A percentile compares a stretch with the other conserved stretches of the same genome.
Evolutionary conservation across 2,113 vertebrate genomes (phyloP).

Genomic region (Rutilus rutilus): DNA sequence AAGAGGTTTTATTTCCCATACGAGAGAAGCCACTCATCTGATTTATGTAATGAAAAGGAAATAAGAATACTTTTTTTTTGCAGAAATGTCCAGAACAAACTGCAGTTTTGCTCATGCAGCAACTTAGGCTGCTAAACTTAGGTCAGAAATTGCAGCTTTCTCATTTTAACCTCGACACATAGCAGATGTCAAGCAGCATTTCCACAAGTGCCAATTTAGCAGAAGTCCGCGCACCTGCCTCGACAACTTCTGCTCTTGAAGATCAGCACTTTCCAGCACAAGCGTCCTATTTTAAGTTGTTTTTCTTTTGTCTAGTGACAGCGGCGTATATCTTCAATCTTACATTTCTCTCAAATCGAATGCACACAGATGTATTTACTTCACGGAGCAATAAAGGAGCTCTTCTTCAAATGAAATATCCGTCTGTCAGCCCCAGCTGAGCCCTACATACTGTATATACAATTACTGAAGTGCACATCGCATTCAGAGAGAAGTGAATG

Average conservation of each 20-base stretch:
- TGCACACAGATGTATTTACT: constrained; percentile 29
- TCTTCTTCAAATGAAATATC: constrained; percentile 36
- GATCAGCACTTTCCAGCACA: constrained; percentile 21
- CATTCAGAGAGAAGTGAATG: not conserved
- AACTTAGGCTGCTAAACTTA: not conserved
- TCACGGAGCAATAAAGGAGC: constrained; percentile 18
- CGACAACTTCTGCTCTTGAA: constrained; percentile 13
- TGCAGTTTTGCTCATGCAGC: constrained; percentile 24
- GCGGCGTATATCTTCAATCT: constrained; percentile 21
- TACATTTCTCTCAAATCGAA: constrained; percentile 32
- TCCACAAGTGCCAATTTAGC: constrained; percentile 44
- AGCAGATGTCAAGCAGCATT: constrained; percentile 33
- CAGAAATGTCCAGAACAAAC: constrained; percentile 3
- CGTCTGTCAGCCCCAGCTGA: constrained; percentile 32
- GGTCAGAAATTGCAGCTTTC: not conserved
- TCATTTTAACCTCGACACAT: not conserved
- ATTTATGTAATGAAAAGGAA: not conserved
- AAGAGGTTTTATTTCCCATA: not conserved
- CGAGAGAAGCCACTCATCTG: not conserved
- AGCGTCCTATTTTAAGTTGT: not conserved
- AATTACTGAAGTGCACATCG: not conserved
- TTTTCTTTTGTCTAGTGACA: constrained; percentile 26
- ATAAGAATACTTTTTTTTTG: not conserved
- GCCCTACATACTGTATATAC: not conserved
- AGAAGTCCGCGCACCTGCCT: constrained; percentile 32